Evolutionary conservation across 2,797 vertebrate species (phyloP), one percentile per base, ranked within the genome.

Genomic region (Selene dorsalis): DNA sequence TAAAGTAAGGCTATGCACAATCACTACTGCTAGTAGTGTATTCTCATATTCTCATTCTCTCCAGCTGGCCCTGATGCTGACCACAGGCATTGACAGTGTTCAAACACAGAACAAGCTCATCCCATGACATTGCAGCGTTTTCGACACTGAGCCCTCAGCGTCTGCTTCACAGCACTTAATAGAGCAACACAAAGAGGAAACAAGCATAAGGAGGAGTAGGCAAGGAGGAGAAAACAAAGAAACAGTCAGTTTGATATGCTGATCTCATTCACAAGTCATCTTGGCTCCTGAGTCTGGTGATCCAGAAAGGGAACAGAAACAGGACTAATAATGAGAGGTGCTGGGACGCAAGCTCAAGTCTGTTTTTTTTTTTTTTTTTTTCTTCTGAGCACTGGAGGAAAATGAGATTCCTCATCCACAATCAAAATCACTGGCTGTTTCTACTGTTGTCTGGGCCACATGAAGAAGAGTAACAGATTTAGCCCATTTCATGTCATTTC

Each of bases 201-300:
- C 87, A 64, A 92, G 93, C 90, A 82, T 58, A 80, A 82, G 75
- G 83, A 71, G 69, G 77, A 85, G 85, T 83, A 87, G 66, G 67
- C 83, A 45, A 73, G 61, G 70, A 82, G 75, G 69, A 73, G 32
- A 69, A 88, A 85, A 77, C 73, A 88, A 90, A 78, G 50, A 82
- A 90, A 93, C 88, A 87, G 91, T 92, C 86, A 50, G 83, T 79
- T 88, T 75, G 80, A 91, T 90, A 85, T 82, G 88, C 86, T 88
- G 84, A 93, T 88, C 85, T 92, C 91, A 93, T 93, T 93, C 91
- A 88, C 87, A 84, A 87, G 88, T 93, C 90, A 86, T 88, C 82
- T 88, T 87, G 87, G 86, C 91, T 92, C 92, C 92, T 92, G 93
- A 93, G 91, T 90, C 86, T 79, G 75, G 84, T 73, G 86, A 86